A percentile compares a stretch with the other conserved stretches of the same genome.
Conservation (phyloP, 2,888 invertebrate genomes). For the Celastrina argiolus region DNA sequence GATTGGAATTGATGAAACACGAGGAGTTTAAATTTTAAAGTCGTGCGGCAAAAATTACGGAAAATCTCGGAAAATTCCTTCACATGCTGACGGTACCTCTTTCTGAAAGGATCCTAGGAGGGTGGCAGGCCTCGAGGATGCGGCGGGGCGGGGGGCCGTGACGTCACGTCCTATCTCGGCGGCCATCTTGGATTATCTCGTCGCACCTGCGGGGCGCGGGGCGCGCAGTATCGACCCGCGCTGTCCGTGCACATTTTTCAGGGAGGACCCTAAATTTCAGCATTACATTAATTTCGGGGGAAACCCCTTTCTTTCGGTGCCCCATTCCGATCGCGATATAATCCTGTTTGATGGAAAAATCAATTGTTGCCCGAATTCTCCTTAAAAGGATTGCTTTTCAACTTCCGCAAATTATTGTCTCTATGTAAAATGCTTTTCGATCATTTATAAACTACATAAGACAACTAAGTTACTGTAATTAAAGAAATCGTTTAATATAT, state of each 20-base stretch:
- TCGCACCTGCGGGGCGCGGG: slow-evolving; percentile 74
- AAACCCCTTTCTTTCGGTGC: slow-evolving; percentile 11
- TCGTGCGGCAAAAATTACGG: not conserved
- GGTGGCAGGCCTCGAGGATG: slow-evolving; percentile 72
- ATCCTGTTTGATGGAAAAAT: not conserved
- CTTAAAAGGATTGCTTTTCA: not conserved
- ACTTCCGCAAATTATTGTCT: not conserved
- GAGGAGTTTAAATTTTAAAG: no score
- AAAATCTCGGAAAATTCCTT: not conserved
- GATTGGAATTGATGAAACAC: no score
- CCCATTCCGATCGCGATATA: slow-evolving; percentile 1
- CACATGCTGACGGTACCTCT: slow-evolving; percentile 53
- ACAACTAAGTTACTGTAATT: no score
- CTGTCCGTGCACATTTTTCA: slow-evolving; percentile 69
- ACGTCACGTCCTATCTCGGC: slow-evolving; percentile 79
- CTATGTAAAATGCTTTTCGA: not conserved
- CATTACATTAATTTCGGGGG: slow-evolving; percentile 50
- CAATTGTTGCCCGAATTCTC: not conserved
- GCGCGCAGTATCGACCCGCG: slow-evolving; percentile 64
- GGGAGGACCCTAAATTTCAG: slow-evolving; percentile 41
- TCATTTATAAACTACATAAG: no score
- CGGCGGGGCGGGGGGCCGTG: slow-evolving; percentile 59
- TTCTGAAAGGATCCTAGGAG: slow-evolving; percentile 77
- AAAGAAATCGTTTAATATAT: no score
- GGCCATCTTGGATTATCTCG: slow-evolving; percentile 79